These are phyloP conservation scores for Hyppa rectilinea DNA, from an alignment of 2,888 invertebrate species.

Conservation along the genomic window DNA sequence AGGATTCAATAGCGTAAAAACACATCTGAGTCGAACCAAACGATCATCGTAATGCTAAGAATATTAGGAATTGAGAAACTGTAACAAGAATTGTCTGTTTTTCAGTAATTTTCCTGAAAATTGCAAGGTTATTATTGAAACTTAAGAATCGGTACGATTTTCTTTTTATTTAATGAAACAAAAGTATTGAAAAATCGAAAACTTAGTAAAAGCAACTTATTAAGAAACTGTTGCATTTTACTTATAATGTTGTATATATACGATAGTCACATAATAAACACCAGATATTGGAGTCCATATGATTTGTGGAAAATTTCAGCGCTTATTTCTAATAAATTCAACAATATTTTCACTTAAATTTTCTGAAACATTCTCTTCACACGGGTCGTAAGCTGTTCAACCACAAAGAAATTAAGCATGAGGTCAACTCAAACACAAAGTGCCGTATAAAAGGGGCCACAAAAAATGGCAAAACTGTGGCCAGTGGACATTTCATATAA, in stretches of 20 bases:
- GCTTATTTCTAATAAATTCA: not conserved
- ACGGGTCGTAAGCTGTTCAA: conserved; percentile 3
- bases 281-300: too few species aligned
- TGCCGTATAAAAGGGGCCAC: conserved; percentile 48
- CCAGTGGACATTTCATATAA: conserved; percentile 79
- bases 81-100: not conserved
- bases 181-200: not conserved
- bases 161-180: not conserved
- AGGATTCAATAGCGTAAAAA: conserved; percentile 76
- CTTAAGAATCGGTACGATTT: too few species aligned
- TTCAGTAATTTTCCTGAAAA: conserved; percentile 4
- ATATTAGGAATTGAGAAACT: conserved; percentile 40
- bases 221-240: not conserved
- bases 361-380: conserved; percentile 18
- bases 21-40: conserved; percentile 58
- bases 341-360: not conserved
- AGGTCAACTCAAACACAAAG: conserved; percentile 51
- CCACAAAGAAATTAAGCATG: conserved; percentile 36
- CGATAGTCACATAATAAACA: not conserved
- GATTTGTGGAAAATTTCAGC: not conserved
- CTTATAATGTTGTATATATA: conserved; percentile 1
- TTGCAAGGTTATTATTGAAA: not conserved
- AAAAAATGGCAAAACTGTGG: conserved; percentile 62
- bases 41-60: conserved; percentile 48
- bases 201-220: not conserved